These are phyloP conservation scores for Brachionus manjavacas DNA, from an alignment of 1,140 invertebrate species.

Conservation along the genomic window DNA sequence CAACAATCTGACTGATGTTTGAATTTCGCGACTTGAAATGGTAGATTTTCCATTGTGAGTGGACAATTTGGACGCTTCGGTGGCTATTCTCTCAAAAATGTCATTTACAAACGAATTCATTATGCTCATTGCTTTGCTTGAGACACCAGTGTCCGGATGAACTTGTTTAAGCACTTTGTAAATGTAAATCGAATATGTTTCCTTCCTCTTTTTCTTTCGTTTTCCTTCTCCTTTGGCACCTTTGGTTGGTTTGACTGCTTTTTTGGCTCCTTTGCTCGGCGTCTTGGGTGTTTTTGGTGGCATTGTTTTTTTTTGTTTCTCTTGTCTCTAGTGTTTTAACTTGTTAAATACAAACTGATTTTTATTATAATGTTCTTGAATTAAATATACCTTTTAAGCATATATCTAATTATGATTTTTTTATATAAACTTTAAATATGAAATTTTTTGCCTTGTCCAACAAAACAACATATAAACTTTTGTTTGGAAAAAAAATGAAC, in stretches of 20 bases:
- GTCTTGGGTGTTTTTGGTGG: neutral
- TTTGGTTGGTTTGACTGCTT: conserved; percentile 20
- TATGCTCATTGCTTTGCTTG: conserved; percentile 63
- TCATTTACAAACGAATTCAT: conserved; percentile 68
- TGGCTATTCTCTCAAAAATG: conserved; percentile 66
- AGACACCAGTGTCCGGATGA: conserved; percentile 60
- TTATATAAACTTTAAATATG: no score
- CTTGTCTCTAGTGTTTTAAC: no score
- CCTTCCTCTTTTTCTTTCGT: neutral
- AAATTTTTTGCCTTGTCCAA: no score
- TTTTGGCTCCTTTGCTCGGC: conserved; percentile 39
- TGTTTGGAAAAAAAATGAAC: no score
- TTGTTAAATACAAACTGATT: no score
- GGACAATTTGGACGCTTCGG: conserved; percentile 67
- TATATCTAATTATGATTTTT: conserved; percentile 57
- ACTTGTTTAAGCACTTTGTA: conserved; percentile 57
- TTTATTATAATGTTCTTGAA: conserved; percentile 59
- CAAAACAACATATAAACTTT: no score
- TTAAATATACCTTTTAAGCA: conserved; percentile 51
- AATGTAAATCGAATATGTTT: conserved; percentile 46
- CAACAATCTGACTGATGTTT: conserved; percentile 63
- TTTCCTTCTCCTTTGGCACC: conserved; percentile 38
- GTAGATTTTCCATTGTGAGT: conserved; percentile 68
- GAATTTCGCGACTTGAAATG: conserved; percentile 63
- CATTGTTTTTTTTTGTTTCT: neutral